Conservation (phyloP, 2,113 vertebrate species). For the Rhinogobius similis region DNA sequence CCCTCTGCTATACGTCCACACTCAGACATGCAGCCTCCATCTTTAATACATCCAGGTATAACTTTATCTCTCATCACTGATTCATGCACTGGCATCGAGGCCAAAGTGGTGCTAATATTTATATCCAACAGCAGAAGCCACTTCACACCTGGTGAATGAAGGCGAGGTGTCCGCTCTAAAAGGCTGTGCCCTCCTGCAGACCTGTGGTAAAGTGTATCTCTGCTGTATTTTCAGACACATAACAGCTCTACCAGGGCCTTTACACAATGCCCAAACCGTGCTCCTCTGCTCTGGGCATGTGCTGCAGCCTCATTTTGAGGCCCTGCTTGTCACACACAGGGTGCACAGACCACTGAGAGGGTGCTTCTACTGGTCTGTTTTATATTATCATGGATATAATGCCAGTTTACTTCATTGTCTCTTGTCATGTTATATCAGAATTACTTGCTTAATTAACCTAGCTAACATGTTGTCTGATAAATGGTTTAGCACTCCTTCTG, state of each 20-base stretch:
- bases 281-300: background rate
- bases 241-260: background rate
- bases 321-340: too few species aligned
- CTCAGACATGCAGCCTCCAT: conserved; percentile 13
- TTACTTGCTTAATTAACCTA: too few species aligned
- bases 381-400: too few species aligned
- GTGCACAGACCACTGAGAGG: too few species aligned
- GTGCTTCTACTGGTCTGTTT: too few species aligned
- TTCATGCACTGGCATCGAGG: conserved; percentile 20
- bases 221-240: background rate
- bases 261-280: background rate
- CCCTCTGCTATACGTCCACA: conserved; percentile 18
- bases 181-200: conserved; percentile 44
- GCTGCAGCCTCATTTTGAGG: too few species aligned
- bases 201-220: conserved; percentile 9
- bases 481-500: too few species aligned
- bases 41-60: conserved; percentile 46
- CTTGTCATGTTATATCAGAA: too few species aligned
- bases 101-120: conserved; percentile 49
- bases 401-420: too few species aligned
- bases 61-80: background rate
- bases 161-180: conserved; percentile 43
- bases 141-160: conserved; percentile 59
- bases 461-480: too few species aligned
- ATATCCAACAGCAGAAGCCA: conserved; percentile 50